Base-by-base conservation (phyloP, 2,113 vertebrate species). In the Stercorarius parasiticus region DNA sequence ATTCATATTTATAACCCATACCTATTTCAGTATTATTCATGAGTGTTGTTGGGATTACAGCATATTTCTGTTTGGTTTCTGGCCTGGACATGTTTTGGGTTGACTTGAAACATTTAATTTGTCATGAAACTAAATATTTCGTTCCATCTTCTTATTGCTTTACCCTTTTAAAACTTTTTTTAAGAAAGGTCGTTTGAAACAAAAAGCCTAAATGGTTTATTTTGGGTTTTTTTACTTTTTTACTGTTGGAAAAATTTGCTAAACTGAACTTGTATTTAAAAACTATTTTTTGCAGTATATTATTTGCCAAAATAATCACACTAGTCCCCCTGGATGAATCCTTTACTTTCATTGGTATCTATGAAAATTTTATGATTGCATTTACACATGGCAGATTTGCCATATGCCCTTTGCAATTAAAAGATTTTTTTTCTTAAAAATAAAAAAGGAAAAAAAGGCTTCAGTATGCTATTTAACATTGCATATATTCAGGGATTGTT, bases 51-150 rank as follows among this genome's bases (percentile, higher is more conserved):
- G 62, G 62, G 78, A 92, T 73, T 93, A 62, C 3, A 2, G 85
- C 76, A 50, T 74, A 50, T 88, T 92, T 95, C 65, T 95, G 16
- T 96, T 94, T 94, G 91, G 69, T 96, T 96, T 95, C 81, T 94
- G 84, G 90, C 66, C 82, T 93, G 90, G 85, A 91, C 90, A 88
- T 93, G 7, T 86, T 97, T 82, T 86, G 58, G 14, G 67, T 86
- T 95, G 62, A 83, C 93, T 81, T 58, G 59, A 93, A 95, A 74
- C 71, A 40, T 90, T 88, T 70, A 82, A 95, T 94, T 96, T 95
- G 73, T 82, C 74, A 78, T 87, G 52, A 74, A 96, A 76, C 56
- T 40, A 79, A 94, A 80, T 93, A 93, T 80, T 91, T 94, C 25
- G 62, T 94, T 93, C 78, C 62, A 77, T 96, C 66, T 91, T 93